Conservation (phyloP, 64 coral and sea anemone genomes). For the Astreopora myriophthalma region DNA sequence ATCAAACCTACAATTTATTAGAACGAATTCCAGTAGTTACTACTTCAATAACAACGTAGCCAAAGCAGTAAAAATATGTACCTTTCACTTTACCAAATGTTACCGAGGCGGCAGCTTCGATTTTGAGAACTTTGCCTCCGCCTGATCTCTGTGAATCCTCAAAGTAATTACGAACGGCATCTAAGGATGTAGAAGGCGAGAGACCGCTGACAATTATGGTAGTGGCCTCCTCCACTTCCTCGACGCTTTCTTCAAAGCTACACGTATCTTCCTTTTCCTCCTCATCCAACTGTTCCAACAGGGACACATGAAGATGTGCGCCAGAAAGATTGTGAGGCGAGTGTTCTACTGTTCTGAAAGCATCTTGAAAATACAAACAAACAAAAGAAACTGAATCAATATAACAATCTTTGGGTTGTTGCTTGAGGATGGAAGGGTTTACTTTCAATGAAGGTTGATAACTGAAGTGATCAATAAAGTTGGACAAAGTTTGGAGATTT, state of each 20-base stretch:
- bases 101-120: neutral
- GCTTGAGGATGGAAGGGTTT: no score
- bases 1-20: no score
- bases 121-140: constrained; percentile 31
- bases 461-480: no score
- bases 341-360: neutral
- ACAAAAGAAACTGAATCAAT: neutral
- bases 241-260: neutral
- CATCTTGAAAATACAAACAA: neutral
- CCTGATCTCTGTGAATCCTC: constrained; percentile 62
- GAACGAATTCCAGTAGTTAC: no score
- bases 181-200: constrained; percentile 26
- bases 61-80: neutral
- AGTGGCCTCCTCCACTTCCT: neutral
- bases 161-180: constrained; percentile 59
- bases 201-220: constrained; percentile 33
- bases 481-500: no score
- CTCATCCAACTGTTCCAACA: neutral
- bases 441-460: no score
- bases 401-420: neutral
- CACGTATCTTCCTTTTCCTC: neutral
- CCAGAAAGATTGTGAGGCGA: neutral
- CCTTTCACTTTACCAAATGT: constrained; percentile 3
- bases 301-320: neutral
- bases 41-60: no score